Evolutionary conservation across 2,888 invertebrate species (phyloP), one percentile per base, ranked within the genome.

Genomic region (Tuberolachnus salignus): DNA sequence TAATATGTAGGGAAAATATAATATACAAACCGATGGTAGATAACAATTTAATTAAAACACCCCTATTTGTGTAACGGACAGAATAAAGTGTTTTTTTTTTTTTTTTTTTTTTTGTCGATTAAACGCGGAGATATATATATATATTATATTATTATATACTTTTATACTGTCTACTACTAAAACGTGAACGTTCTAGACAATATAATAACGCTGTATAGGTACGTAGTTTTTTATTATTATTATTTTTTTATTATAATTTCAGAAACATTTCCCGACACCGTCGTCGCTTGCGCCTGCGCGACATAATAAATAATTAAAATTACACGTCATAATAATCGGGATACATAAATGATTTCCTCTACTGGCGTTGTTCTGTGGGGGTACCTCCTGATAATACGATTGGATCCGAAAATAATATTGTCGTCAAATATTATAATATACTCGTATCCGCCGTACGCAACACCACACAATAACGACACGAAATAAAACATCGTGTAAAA

Each of bases 21-120:
- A 34, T 34, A 6, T 59, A 59, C n/a, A 49, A 19, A 59, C 59
- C 26, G 49, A 72, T 72, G 26, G 59, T 26, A 59, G 72, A 72
- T 72, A 61, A 72, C 2, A 72, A 72, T 72, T 72, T 72, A 72
- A 72, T 72, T 72, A 72, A 72, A 72, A 72, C 26, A 72, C 72
- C 72, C 72, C 49, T 72, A 72, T 72, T 59, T 19, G 72, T 59
- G 59, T 49, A 46, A 49, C 46, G 26, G 19, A 59, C 49, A 61
- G 9, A 59, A 70, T 70, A 70, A 72, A 49, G 19, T 49, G 19
- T 72, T 44, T 10, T 21, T 55, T 64, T 34, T 42, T 42, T 63
- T 3, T 42, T 42, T 63, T 49, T 14, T 10, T 51, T 34, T 49
- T 61, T 46, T 9, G 34, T 34, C 9, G 23, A 26, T 61, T 14